Conservation (phyloP, 2,113 vertebrate species). For the western clawed frog (Xenopus tropicalis) region DNA sequence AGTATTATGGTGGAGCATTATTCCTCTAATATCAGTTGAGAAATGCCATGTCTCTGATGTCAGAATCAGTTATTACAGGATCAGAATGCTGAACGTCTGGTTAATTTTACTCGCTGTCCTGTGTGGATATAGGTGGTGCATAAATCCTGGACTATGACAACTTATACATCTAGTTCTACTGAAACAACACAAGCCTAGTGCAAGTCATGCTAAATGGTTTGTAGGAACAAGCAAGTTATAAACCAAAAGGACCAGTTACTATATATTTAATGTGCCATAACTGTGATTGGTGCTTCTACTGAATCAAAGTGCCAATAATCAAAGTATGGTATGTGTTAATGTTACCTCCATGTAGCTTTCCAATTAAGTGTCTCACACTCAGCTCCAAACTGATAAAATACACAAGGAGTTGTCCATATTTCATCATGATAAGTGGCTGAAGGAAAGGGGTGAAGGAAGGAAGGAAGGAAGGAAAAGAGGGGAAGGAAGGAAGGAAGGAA, state of each 20-base stretch:
- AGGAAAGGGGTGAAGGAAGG: too few species aligned
- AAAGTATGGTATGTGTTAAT: too few species aligned
- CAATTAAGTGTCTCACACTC: too few species aligned
- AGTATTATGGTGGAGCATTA: background rate
- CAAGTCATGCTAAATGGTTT: too few species aligned
- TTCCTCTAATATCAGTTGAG: background rate
- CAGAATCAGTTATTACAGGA: conserved; percentile 9
- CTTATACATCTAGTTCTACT: conserved; percentile 11
- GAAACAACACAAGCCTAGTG: conserved; percentile 10
- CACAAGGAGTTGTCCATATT: too few species aligned
- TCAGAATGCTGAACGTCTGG: conserved; percentile 24
- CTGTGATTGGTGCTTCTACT: too few species aligned
- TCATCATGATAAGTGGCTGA: too few species aligned
- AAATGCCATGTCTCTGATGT: conserved; percentile 3
- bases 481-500: too few species aligned
- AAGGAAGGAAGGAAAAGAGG: too few species aligned
- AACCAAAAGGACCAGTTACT: background rate
- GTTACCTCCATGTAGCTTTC: too few species aligned
- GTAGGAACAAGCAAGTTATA: background rate
- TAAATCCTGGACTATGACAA: conserved; percentile 2
- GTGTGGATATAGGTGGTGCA: conserved; percentile 7
- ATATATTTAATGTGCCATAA: background rate
- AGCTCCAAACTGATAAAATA: too few species aligned
- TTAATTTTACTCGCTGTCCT: background rate
- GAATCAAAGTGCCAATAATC: too few species aligned